phyloP scores from a whole-genome alignment of 2,888 invertebrate species.

The Cephonodes hylas region DNA sequence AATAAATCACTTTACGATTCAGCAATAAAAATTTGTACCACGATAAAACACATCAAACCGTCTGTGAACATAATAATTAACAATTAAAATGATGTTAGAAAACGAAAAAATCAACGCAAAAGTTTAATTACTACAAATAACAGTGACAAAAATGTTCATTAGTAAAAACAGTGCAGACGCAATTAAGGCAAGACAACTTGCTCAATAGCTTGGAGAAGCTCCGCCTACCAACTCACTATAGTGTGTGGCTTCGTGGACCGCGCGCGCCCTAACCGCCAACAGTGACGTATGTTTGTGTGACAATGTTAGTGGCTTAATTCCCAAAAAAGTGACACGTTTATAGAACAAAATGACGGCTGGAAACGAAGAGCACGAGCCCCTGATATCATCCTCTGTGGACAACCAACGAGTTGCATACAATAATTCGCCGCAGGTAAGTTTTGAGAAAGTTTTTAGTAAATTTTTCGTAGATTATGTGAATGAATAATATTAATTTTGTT shows the following conservation, averaged over 20 bases:
- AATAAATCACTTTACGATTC: no score
- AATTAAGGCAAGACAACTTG: conserved; percentile 16
- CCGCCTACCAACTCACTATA: conserved; percentile 30
- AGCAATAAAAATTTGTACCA: no score
- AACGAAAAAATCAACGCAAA: not conserved
- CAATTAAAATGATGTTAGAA: no score
- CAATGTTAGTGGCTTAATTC: not conserved
- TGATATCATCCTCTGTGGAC: conserved; percentile 70
- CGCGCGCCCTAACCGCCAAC: conserved; percentile 25
- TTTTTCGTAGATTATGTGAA: not conserved
- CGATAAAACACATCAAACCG: no score
- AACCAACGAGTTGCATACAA: conserved; percentile 66
- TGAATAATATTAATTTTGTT: not conserved
- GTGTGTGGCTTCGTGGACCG: conserved; percentile 23
- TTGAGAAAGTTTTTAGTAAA: not conserved
- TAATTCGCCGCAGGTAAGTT: conserved; percentile 63
- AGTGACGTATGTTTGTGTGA: conserved; percentile 20
- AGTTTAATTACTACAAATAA: not conserved
- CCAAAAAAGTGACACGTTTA: not conserved
- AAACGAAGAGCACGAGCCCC: conserved; percentile 74
- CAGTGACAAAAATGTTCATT: not conserved
- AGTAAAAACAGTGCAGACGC: not conserved
- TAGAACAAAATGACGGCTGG: conserved; percentile 65
- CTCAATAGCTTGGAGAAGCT: conserved; percentile 16
- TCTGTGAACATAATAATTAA: no score